phyloP scores from a whole-genome alignment of 2,888 invertebrate genomes.

The Nemurella pictetii region DNA sequence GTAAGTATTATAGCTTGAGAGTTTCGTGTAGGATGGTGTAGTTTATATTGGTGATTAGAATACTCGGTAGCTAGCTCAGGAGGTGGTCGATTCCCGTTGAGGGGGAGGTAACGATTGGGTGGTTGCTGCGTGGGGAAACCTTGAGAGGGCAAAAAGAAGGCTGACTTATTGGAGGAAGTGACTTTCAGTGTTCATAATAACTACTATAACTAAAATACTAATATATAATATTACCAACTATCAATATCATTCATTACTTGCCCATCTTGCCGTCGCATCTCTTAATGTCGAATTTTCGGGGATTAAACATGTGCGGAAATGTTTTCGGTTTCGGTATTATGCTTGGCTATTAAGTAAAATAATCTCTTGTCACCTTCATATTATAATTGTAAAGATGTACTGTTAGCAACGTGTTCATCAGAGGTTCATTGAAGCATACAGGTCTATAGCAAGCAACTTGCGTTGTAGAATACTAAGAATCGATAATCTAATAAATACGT shows the following conservation, averaged over 20 bases:
- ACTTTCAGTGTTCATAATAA: neutral
- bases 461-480: conserved; percentile 22
- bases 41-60: neutral
- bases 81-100: neutral
- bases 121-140: neutral
- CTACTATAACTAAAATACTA: neutral
- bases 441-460: conserved; percentile 4
- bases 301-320: neutral
- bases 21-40: neutral
- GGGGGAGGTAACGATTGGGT: neutral
- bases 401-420: neutral
- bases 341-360: neutral
- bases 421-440: neutral
- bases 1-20: neutral
- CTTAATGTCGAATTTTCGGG: neutral
- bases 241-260: neutral
- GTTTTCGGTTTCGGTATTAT: neutral
- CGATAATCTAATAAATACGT: conserved; percentile 19
- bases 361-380: neutral
- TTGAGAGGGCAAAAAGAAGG: neutral
- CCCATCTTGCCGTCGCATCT: neutral
- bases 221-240: neutral
- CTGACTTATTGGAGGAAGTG: neutral
- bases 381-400: neutral
- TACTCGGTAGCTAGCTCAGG: neutral